A percentile compares a stretch with the other conserved stretches of the same genome.
These are phyloP conservation scores for Pipra filicauda DNA, from an alignment of 2,113 vertebrate genomes.

Conservation along the genomic window DNA sequence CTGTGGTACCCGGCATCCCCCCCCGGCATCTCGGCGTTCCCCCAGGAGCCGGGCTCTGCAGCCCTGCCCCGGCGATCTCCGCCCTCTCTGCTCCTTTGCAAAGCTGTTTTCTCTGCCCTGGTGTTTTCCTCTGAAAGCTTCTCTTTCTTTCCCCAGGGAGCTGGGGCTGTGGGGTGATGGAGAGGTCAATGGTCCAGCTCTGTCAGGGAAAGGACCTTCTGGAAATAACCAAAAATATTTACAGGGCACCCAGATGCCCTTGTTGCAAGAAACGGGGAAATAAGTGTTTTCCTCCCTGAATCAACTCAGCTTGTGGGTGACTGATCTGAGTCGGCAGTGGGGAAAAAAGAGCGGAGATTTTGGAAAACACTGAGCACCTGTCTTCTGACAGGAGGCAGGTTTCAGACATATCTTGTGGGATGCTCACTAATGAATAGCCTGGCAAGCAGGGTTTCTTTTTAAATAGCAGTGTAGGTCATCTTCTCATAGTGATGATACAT, in stretches of 20 bases:
- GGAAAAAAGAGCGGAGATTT: background rate
- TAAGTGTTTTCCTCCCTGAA: background rate
- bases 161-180: background rate
- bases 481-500: background rate
- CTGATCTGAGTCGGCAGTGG: background rate
- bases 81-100: background rate
- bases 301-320: background rate
- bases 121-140: background rate
- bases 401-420: background rate
- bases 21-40: background rate
- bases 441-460: background rate
- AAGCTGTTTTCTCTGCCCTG: accelerated
- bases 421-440: conserved; percentile 11
- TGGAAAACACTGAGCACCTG: background rate
- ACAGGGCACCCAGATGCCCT: background rate
- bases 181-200: background rate
- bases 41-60: background rate
- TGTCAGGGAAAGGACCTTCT: background rate
- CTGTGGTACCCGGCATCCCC: background rate
- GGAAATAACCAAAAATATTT: background rate
- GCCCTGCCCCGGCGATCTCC: background rate
- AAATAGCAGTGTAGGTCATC: background rate
- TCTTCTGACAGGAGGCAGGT: background rate
- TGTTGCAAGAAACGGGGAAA: background rate
- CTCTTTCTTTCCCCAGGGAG: background rate